These are phyloP conservation scores for Drosophila parvula DNA, from an alignment of 1,140 invertebrate species.

Conservation along the genomic window DNA sequence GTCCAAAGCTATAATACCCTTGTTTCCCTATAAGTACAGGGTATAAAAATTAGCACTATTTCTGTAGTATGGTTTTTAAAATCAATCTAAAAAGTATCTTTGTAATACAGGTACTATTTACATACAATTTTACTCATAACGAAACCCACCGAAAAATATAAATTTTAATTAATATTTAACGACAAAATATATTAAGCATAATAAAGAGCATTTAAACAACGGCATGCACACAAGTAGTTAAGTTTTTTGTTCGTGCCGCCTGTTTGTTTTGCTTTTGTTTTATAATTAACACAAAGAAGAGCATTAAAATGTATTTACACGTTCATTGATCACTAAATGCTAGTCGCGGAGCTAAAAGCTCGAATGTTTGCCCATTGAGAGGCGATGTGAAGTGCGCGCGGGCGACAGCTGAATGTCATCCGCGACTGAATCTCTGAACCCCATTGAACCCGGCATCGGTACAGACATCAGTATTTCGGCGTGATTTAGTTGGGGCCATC, in stretches of 20 bases:
- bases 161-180: no score
- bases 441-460: slow-evolving; percentile 46
- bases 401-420: slow-evolving; percentile 68
- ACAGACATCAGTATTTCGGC: slow-evolving; percentile 6
- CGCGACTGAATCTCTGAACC: slow-evolving; percentile 40
- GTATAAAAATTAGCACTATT: no score
- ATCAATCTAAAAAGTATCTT: no score
- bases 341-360: slow-evolving; percentile 55
- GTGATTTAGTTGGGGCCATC: slow-evolving; percentile 15
- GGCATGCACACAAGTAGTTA: not conserved
- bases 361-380: slow-evolving; percentile 41
- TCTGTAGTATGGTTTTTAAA: no score
- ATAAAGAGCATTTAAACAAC: slow-evolving; percentile 18
- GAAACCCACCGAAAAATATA: no score
- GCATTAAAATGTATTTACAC: slow-evolving; percentile 77
- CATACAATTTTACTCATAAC: no score
- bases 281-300: slow-evolving; percentile 47
- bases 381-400: slow-evolving; percentile 31
- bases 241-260: slow-evolving; percentile 1
- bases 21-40: no score
- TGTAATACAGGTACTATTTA: no score
- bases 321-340: slow-evolving; percentile 64
- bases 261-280: slow-evolving; percentile 50
- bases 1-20: no score
- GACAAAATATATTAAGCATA: not conserved